Evolutionary conservation across 30 jellyfish, hydroid and myxozoan species (phyloP), one percentile per base, ranked within the genome.

Genomic region (Chrysaora quinquecirrha): DNA sequence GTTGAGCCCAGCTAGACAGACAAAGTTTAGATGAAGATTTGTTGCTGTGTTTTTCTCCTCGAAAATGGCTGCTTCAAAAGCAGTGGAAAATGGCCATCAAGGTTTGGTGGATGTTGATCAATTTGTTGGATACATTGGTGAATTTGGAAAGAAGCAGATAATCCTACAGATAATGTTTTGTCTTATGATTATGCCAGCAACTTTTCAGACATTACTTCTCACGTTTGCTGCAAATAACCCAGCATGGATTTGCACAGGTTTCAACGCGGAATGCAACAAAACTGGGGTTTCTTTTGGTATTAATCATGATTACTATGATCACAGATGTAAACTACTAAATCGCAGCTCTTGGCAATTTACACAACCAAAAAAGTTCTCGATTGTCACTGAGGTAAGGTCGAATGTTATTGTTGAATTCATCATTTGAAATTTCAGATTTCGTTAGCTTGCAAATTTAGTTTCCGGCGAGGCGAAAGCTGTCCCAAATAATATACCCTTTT

Each of bases 221-320:
- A 73, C 96, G 25, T 94, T 94, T 43, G 96, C 74, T 2, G 99
- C 83, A 2, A 83, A 73, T 27, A 84, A 48, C 23, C 97, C 97
- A 19, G 47, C 77, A 12, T 90, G 97, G 97, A 48, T 23, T 34
- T 90, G 97, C 81, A 72, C 89, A 11, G 82, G 81, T 21, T 24
- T 35, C 10, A 62, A 31, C 71, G 32, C 43, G n/a, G 94, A 88
- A 50, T 88, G 93, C 76, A 88, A 88, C 90, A 47, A 33, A 34
- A 88, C 97, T 1, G 89, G 81, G 24, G 47, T 25, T 6, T 60
- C 18, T 11, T 78, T 80, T 58, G 43, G 48, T 24, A 43, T 56
- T 20, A 50, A 73, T 35, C 33, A 78, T 34, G 58, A 67, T 18
- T 69, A 82, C 29, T 89, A 73, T 75, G 58, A 82, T 0, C 25